These are phyloP conservation scores for Cepaea nemoralis DNA, from an alignment of 1,140 invertebrate species.

Conservation along the genomic window DNA sequence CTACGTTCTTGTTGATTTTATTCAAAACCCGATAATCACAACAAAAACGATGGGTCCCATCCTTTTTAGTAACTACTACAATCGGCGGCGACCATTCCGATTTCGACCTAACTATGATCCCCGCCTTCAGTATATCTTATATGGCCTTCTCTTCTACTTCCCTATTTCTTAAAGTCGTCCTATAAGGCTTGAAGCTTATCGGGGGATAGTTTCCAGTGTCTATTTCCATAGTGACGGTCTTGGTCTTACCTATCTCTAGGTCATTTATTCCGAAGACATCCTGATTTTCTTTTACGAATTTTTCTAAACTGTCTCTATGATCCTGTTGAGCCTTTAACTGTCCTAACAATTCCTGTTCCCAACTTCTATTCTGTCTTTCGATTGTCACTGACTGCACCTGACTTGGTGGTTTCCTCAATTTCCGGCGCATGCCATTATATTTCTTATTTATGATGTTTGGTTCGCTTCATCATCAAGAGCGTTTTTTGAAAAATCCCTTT, in stretches of 20 bases:
- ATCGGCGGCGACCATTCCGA: conserved; percentile 16
- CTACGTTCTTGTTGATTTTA: background rate
- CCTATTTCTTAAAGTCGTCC: conserved; percentile 15
- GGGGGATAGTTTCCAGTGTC: background rate
- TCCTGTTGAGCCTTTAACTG: too few species aligned
- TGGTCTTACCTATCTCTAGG: background rate
- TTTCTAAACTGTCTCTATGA: too few species aligned
- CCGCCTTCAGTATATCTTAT: conserved; percentile 24
- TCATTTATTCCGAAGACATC: background rate
- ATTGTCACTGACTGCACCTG: too few species aligned
- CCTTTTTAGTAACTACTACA: conserved; percentile 26
- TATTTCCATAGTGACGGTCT: background rate
- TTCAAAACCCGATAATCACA: conserved; percentile 9
- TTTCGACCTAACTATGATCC: background rate
- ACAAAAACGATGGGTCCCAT: conserved; percentile 20
- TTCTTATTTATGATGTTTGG: too few species aligned
- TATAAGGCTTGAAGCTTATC: background rate
- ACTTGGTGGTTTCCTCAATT: too few species aligned
- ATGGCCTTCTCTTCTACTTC: conserved; percentile 9
- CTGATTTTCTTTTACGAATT: too few species aligned
- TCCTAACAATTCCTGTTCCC: too few species aligned
- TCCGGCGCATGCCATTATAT: too few species aligned
- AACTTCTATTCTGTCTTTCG: too few species aligned
- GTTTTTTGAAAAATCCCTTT: too few species aligned
- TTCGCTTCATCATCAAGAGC: too few species aligned